Conservation (phyloP, 2,888 invertebrate species). For the Chelonus formosanus region DNA sequence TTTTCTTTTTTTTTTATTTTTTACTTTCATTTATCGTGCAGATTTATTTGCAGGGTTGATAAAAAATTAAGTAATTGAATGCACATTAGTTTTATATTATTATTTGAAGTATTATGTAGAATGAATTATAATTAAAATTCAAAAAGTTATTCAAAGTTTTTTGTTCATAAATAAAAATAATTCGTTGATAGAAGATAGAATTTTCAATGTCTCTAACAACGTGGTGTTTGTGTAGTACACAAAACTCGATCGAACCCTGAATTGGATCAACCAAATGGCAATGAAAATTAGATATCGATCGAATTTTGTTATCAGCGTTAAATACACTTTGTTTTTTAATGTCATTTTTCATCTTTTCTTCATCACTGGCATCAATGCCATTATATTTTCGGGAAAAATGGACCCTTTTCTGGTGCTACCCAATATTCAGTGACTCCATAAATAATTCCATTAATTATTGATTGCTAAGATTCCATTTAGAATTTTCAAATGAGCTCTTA, state of each 20-base stretch:
- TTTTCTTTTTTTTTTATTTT: conserved; percentile 10
- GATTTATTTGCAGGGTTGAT: neutral
- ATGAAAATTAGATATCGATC: conserved; percentile 50
- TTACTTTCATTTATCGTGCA: neutral
- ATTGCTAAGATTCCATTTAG: too few species aligned
- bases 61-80: neutral
- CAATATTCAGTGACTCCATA: conserved; percentile 30
- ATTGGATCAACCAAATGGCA: conserved; percentile 59
- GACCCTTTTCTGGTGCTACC: conserved; percentile 30
- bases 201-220: conserved; percentile 6
- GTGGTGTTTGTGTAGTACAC: conserved; percentile 25
- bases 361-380: conserved; percentile 13
- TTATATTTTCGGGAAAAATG: conserved; percentile 45
- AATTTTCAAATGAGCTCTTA: too few species aligned
- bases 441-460: neutral
- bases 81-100: neutral
- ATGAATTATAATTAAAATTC: neutral
- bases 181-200: conserved; percentile 32
- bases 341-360: conserved; percentile 18
- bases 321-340: conserved; percentile 19
- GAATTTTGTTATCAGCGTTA: conserved; percentile 42
- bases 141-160: conserved; percentile 33
- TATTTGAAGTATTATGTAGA: too few species aligned
- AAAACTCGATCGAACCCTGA: conserved; percentile 56
- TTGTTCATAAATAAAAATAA: conserved; percentile 21